Conservation (phyloP, 2,113 vertebrate species). For the Apteryx mantelli region DNA sequence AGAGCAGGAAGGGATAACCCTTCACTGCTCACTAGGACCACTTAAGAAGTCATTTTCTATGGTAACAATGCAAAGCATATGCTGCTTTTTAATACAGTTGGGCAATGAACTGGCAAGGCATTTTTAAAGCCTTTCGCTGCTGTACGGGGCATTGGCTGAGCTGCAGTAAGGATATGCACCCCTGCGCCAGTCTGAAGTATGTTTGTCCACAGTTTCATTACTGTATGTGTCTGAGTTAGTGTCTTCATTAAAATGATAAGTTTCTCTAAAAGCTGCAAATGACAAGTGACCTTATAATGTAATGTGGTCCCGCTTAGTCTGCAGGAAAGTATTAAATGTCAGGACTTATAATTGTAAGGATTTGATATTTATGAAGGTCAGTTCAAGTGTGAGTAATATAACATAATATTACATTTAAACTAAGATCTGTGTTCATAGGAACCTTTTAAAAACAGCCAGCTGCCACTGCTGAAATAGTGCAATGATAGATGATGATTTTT, state of each 20-base stretch:
- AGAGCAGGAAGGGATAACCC: constrained; percentile 3
- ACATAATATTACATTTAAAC: constrained; percentile 64
- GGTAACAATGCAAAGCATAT: not conserved
- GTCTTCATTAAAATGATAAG: constrained; percentile 77
- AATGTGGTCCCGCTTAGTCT: constrained; percentile 61
- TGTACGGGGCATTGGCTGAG: not conserved
- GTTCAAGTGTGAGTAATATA: constrained; percentile 64
- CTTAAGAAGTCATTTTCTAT: not conserved
- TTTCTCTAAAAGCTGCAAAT: constrained; percentile 63
- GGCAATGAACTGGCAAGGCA: not conserved
- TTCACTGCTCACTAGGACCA: not conserved
- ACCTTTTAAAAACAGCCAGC: constrained; percentile 49
- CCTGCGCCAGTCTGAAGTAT: not conserved
- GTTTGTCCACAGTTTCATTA: constrained; percentile 55
- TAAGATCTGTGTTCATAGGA: constrained; percentile 54
- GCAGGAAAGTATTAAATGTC: constrained; percentile 78
- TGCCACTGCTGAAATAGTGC: constrained; percentile 45
- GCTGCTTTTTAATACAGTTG: not conserved
- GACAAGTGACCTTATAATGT: constrained; percentile 76
- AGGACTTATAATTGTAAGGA: constrained; percentile 60
- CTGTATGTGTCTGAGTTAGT: constrained; percentile 39
- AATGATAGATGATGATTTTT: constrained; percentile 59
- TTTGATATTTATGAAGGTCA: constrained; percentile 82
- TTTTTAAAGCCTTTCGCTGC: not conserved
- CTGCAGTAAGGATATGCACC: not conserved